Conservation (phyloP, 1,140 invertebrate species). For the Anastrepha obliqua region DNA sequence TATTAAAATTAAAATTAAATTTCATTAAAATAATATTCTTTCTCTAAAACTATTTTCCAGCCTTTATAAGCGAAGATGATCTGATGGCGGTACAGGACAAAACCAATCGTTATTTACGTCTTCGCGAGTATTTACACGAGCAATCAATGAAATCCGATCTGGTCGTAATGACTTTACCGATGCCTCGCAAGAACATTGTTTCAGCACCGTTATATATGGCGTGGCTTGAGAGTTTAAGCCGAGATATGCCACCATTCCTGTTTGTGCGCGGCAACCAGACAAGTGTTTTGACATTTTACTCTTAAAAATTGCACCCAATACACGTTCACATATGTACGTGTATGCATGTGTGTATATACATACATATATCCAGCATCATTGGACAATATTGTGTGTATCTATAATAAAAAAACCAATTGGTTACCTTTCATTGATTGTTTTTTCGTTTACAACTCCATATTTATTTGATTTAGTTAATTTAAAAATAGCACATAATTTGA, state of each 20-base stretch:
- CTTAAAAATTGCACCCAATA: conserved; percentile 77
- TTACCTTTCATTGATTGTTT: neutral
- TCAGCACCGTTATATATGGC: conserved; percentile 93
- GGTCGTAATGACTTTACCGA: conserved; percentile 92
- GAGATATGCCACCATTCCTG: conserved; percentile 91
- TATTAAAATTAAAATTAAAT: neutral
- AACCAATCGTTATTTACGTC: conserved; percentile 91
- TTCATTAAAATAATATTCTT: conserved; percentile 33
- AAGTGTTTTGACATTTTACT: conserved; percentile 97
- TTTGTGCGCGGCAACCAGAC: conserved; percentile 96
- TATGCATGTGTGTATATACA: neutral
- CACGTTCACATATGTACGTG: neutral
- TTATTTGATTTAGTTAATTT: neutral
- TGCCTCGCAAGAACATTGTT: conserved; percentile 92
- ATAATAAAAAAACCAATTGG: neutral
- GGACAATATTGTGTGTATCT: neutral
- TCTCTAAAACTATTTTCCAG: conserved; percentile 74
- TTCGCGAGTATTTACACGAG: conserved; percentile 90
- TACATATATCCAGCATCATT: neutral
- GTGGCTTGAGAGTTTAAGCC: conserved; percentile 94
- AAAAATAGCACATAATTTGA: neutral
- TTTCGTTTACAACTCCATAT: neutral
- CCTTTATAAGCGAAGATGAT: conserved; percentile 87
- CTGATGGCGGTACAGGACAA: conserved; percentile 90
- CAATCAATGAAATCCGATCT: conserved; percentile 90